These are phyloP conservation scores for Tribolium madens DNA, from an alignment of 1,140 invertebrate species.

Conservation along the genomic window DNA sequence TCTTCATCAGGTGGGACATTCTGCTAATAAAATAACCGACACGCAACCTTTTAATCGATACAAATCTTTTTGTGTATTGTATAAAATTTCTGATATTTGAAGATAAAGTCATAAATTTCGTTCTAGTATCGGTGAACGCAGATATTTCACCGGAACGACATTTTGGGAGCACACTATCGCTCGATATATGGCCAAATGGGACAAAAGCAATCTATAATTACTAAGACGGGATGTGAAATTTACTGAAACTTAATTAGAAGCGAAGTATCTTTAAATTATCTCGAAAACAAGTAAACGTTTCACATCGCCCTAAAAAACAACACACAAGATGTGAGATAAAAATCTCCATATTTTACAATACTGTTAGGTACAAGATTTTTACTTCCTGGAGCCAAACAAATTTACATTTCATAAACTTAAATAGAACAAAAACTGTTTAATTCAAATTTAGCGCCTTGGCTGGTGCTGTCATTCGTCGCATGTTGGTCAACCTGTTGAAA, in stretches of 20 bases:
- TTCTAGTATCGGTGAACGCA: not conserved
- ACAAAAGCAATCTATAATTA: not conserved
- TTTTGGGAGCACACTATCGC: not conserved
- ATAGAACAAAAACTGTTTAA: too few relatives aligned
- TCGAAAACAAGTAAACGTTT: too few relatives aligned
- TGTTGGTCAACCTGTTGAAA: conserved; percentile 33
- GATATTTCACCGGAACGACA: not conserved
- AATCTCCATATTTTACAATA: too few relatives aligned
- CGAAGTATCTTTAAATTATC: too few relatives aligned
- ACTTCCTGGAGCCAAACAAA: too few relatives aligned
- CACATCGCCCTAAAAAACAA: too few relatives aligned
- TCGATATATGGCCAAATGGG: not conserved
- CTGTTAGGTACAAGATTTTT: too few relatives aligned
- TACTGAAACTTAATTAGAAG: not conserved
- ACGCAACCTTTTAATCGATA: not conserved
- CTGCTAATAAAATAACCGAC: too few relatives aligned
- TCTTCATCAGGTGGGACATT: too few relatives aligned
- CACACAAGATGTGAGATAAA: too few relatives aligned
- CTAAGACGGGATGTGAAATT: not conserved
- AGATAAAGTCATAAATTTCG: not conserved
- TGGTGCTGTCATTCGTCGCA: not conserved
- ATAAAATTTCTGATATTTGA: not conserved
- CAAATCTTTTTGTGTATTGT: not conserved
- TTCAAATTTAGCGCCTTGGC: not conserved
- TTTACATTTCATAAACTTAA: too few relatives aligned